Conservation (phyloP, 1,140 invertebrate species). For the Bursaphelenchus mucronatus region DNA sequence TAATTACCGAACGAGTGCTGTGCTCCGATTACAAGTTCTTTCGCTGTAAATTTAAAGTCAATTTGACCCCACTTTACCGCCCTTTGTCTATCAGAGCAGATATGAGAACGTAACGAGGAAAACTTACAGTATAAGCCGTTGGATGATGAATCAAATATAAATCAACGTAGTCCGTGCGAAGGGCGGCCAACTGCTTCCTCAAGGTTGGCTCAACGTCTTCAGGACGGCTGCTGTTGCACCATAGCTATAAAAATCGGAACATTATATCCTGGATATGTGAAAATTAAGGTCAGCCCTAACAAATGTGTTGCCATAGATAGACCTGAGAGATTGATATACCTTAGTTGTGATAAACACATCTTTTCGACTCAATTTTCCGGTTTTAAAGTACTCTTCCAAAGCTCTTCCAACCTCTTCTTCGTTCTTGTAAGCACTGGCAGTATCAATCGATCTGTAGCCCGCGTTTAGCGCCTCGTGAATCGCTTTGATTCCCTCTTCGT, state of each 20-base stretch:
- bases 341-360: conserved; percentile 68
- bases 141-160: conserved; percentile 79
- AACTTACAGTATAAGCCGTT: conserved; percentile 55
- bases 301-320: too few relatives aligned
- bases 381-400: conserved; percentile 61
- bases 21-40: too few relatives aligned
- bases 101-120: too few relatives aligned
- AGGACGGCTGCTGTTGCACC: conserved; percentile 64
- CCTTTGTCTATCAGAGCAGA: too few relatives aligned
- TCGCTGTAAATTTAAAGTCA: too few relatives aligned
- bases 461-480: conserved; percentile 33
- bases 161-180: conserved; percentile 77
- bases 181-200: conserved; percentile 69
- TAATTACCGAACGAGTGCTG: too few relatives aligned
- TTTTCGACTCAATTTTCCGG: conserved; percentile 60
- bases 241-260: conserved; percentile 61
- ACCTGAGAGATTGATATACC: too few relatives aligned
- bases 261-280: too few relatives aligned
- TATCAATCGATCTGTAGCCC: conserved; percentile 65
- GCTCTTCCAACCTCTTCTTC: conserved; percentile 62
- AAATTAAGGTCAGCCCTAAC: too few relatives aligned
- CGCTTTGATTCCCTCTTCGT: conserved; percentile 26
- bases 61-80: too few relatives aligned
- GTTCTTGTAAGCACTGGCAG: conserved; percentile 64
- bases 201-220: conserved; percentile 72